Evolutionary conservation across 2,888 invertebrate species (phyloP).

Genomic region (Cheilosia pagana): DNA sequence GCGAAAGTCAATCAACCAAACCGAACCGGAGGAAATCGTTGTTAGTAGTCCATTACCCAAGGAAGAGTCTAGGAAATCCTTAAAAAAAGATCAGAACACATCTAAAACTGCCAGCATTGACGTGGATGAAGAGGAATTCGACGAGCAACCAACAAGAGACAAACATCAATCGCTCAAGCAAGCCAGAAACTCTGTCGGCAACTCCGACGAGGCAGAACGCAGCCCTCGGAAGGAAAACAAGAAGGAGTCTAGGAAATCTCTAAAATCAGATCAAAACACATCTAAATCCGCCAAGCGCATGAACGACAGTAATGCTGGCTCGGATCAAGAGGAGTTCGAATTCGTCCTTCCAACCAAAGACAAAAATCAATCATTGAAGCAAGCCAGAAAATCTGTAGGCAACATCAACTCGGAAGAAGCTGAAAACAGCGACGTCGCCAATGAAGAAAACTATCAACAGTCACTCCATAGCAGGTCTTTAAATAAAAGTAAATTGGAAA

Average conservation of each 20-base stretch:
- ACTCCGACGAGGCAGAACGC: not conserved
- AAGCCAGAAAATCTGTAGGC: not conserved
- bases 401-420: not conserved
- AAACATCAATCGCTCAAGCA: too few species aligned
- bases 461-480: slow-evolving; percentile 9
- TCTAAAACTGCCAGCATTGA: not conserved
- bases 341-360: not conserved
- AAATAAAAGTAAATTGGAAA: slow-evolving; percentile 25
- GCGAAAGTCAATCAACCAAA: slow-evolving; percentile 9
- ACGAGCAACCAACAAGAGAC: too few species aligned
- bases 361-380: not conserved
- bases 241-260: not conserved
- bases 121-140: not conserved
- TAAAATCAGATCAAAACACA: not conserved
- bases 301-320: not conserved
- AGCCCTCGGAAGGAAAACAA: not conserved
- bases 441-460: not conserved
- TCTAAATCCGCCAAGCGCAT: not conserved
- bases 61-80: not conserved
- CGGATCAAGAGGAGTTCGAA: not conserved
- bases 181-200: too few species aligned
- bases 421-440: slow-evolving; percentile 23
- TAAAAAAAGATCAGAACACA: not conserved
- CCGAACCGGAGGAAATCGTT: not conserved
- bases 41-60: not conserved